Base-by-base conservation (phyloP, 2,797 vertebrate species). In the Hydrolagus colliei region DNA sequence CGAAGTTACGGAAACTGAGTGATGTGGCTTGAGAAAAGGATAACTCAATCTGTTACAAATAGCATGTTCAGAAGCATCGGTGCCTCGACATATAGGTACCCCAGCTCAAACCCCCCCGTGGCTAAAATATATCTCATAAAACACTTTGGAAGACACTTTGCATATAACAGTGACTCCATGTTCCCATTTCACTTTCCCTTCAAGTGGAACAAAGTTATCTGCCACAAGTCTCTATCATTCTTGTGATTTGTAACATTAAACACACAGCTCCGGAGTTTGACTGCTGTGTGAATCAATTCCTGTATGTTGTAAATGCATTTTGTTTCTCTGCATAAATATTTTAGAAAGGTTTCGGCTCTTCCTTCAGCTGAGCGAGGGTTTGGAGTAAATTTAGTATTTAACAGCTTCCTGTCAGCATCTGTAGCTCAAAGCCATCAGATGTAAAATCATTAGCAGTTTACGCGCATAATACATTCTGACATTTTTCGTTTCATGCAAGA, bases 401-500 rank as follows among this genome's bases (percentile, higher is more conserved):
- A 71, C 79, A 84, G 71, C 32, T 80, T 80, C 11, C 63, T 84
- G 79, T 71, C 65, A 71, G 79, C 32, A 84, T 84, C 68, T 84
- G 65, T 9, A 84, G 65, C 52, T 84, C 35, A 35, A 84, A 84
- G 63, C 10, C 79, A 35, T 84, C 79, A 71, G 79, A 84, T 52
- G 65, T 84, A 18, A 84, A 71, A 68, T 84, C 65, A 71, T 84
- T 84, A 84, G 71, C 65, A 67, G 41, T 35, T 84, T 84, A 84
- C 68, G 27, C 71, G 35, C 79, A 52, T 84, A 84, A 84, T 84
- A 32, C 65, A 71, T 84, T 68, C 79, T 84, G 65, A 71, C 65
- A 84, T 84, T 84, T 82, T 84, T 71, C 32, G 18, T 35, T 84
- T 84, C 79, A 71, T 84, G 65, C 79, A 84, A 84, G 79, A 84